Conservation (phyloP, 2,797 vertebrate genomes). For the Arremon aurantiirostris region DNA sequence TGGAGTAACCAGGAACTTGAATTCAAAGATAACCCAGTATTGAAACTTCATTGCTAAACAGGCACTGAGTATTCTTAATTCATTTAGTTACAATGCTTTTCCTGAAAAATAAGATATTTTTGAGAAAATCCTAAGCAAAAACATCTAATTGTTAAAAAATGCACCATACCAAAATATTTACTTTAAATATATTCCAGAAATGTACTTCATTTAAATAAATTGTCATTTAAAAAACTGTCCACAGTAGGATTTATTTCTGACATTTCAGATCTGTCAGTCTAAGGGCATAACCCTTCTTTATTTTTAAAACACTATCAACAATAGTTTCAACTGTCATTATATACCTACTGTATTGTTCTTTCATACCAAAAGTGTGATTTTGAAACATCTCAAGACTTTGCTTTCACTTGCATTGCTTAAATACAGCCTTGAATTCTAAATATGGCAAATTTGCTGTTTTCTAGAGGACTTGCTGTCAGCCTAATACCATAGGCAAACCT, state of each 20-base stretch:
- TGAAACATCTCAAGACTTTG: background rate
- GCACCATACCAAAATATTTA: background rate
- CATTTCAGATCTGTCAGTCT: background rate
- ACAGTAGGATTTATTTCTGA: background rate
- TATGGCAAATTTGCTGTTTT: background rate
- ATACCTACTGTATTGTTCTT: background rate
- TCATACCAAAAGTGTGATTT: background rate
- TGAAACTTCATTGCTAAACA: background rate
- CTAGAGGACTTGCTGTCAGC: background rate
- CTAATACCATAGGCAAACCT: background rate
- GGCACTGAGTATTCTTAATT: background rate
- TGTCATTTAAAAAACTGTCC: background rate
- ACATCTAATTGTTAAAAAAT: background rate
- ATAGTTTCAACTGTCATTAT: background rate
- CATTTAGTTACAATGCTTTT: background rate
- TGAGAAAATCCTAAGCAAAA: background rate
- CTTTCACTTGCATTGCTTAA: background rate
- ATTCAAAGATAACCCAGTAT: background rate
- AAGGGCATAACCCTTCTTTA: background rate
- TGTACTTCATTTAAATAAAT: background rate
- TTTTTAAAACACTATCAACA: background rate
- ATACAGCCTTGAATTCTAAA: background rate
- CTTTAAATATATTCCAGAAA: background rate
- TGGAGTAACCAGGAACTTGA: constrained; percentile 8
- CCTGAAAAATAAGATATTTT: background rate